These are phyloP conservation scores for Planiliza haematocheilus DNA, from an alignment of 2,113 vertebrate species.

Conservation along the genomic window DNA sequence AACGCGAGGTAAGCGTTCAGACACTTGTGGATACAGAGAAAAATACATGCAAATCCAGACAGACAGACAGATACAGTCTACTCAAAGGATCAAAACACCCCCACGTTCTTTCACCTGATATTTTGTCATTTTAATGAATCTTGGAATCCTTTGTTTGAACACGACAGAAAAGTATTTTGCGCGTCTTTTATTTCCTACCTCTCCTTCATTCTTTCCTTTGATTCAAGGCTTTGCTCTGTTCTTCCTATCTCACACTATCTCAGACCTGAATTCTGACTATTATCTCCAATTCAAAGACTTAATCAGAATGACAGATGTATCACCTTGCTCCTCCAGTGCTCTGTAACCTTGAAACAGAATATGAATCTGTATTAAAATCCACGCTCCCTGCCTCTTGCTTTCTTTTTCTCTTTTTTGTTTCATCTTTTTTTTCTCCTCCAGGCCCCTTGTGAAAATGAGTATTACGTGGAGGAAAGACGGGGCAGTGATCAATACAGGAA, in stretches of 20 bases:
- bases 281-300: conserved; percentile 78
- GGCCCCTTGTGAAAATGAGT: conserved; percentile 94
- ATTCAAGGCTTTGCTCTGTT: conserved; percentile 68
- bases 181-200: conserved; percentile 55
- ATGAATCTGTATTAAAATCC: conserved; percentile 70
- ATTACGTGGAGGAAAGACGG: conserved; percentile 95
- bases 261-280: conserved; percentile 64
- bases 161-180: conserved; percentile 55
- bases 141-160: conserved; percentile 69
- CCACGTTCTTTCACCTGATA: conserved; percentile 40
- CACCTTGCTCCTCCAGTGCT: conserved; percentile 54
- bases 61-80: background rate
- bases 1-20: conserved; percentile 88
- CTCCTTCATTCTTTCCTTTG: conserved; percentile 61
- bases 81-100: conserved; percentile 35
- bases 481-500: conserved; percentile 83
- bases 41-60: background rate
- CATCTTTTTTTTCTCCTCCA: conserved; percentile 62
- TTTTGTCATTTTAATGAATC: conserved; percentile 60
- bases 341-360: conserved; percentile 77
- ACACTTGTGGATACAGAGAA: background rate
- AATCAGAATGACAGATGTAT: conserved; percentile 78
- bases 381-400: conserved; percentile 14
- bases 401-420: conserved; percentile 33
- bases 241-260: conserved; percentile 53